These are phyloP conservation scores for Cyclargus thomasi DNA, from an alignment of 1,140 invertebrate genomes.

Conservation along the genomic window DNA sequence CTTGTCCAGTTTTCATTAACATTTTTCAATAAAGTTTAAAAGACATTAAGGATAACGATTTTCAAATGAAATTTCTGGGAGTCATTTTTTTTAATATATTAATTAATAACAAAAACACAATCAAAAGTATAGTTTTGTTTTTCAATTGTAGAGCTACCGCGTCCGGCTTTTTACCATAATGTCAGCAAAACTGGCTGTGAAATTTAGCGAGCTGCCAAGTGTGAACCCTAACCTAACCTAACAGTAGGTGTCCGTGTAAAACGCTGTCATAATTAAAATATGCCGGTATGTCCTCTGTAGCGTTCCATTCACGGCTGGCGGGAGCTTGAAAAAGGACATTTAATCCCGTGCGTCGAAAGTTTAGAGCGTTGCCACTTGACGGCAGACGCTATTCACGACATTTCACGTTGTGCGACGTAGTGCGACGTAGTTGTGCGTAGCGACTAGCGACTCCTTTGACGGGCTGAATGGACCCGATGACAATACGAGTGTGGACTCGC, in stretches of 20 bases:
- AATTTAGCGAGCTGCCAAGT: neutral
- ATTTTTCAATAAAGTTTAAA: no score
- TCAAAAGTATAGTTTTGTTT: no score
- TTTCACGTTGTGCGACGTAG: constrained; percentile 39
- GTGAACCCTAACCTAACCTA: neutral
- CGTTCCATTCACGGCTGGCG: constrained; percentile 24
- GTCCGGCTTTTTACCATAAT: no score
- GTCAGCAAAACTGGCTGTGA: neutral
- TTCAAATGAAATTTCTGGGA: no score
- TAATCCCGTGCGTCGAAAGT: constrained; percentile 48
- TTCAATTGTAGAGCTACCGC: no score
- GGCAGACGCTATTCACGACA: constrained; percentile 55
- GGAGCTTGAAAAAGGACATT: constrained; percentile 31
- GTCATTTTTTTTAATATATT: no score
- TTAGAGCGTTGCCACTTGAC: constrained; percentile 43
- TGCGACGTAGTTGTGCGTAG: constrained; percentile 27
- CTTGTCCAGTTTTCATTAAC: no score
- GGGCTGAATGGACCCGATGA: constrained; percentile 49
- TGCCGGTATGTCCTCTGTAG: constrained; percentile 21
- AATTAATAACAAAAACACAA: no score
- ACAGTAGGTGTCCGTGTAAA: neutral
- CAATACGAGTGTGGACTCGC: constrained; percentile 50
- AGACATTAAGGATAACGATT: no score
- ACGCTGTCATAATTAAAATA: constrained; percentile 13
- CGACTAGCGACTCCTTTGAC: constrained; percentile 50